Base-by-base conservation (phyloP, 2,888 invertebrate species). In the Rhingia campestris region DNA sequence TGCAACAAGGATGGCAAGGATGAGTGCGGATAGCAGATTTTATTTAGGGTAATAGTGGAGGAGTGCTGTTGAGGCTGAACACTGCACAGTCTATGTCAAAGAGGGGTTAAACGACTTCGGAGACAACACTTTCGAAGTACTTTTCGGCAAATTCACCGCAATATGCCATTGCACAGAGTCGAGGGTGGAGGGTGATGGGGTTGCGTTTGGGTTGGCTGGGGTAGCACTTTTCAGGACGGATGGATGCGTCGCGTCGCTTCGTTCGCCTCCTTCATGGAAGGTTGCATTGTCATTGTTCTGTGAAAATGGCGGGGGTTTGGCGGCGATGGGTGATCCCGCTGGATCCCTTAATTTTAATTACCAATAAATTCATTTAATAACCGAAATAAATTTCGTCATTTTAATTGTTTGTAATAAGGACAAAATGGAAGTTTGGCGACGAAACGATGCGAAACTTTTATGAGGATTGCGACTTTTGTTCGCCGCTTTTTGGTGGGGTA, bases 401-500 rank as follows among this genome's bases (percentile, higher is more conserved):
- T 85, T 85, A 85, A 85, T 85, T 85, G 85, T 81, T 85, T 81
- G 85, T 85, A 85, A 85, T 81, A 76, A 81, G 81, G 85, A 85
- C 75, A 76, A 64, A 84, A 49, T 75, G 84, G 70, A 80, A 80
- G 64, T 61, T 74, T 75, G 84, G 80, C 74, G 84, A 75, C 66
- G 74, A 74, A 84, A 84, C 70, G 74, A 80, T 70, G 74, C 84
- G 80, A 80, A 79, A 84, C 82, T 74, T 84, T 79, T 74, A 74
- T 69, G 74, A 74, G 79, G 58, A 45, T 64, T 84, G 64, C 59
- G 74, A 79, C 69, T 79, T 79, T 58, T 72, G 67, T 47, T 14
- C 7, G 33, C 32, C 37, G 54, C 12, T 10, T 53, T 49, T 51
- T 33, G 39, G n/a, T 37, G 22, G 9, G 12, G 2, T 37, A 6